A percentile compares a stretch with the other conserved stretches of the same genome.
phyloP scores from a whole-genome alignment of 2,797 vertebrate genomes.

The Yasuhikotakia modesta region DNA sequence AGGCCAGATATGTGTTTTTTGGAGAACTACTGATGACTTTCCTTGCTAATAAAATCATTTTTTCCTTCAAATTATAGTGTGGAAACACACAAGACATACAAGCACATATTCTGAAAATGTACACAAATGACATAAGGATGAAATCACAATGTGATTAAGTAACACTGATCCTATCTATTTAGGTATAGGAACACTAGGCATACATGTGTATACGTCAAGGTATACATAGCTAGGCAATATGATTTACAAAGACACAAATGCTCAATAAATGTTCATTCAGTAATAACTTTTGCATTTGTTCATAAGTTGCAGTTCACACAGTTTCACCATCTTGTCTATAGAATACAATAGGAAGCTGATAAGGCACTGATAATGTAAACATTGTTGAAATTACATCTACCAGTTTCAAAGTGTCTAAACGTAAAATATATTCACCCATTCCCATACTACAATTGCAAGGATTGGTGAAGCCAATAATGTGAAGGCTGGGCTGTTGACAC shows the following conservation, averaged over 20 bases:
- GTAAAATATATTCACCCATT: slow-evolving; percentile 10
- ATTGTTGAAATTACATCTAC: not conserved
- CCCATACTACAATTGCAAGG: slow-evolving; percentile 8
- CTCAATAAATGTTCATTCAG: too few species aligned
- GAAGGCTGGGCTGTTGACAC: slow-evolving; percentile 54
- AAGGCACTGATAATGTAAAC: not conserved
- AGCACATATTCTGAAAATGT: slow-evolving; percentile 4
- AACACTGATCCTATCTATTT: too few species aligned
- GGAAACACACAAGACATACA: not conserved
- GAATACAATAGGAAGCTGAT: not conserved
- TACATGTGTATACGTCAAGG: too few species aligned
- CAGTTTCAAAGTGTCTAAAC: not conserved
- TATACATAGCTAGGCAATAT: too few species aligned
- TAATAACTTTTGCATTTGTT: too few species aligned
- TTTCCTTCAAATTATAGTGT: slow-evolving; percentile 25
- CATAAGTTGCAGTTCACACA: too few species aligned
- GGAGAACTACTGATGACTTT: slow-evolving; percentile 16
- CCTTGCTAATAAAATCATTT: slow-evolving; percentile 17
- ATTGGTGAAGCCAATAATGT: slow-evolving; percentile 31
- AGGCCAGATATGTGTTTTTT: slow-evolving; percentile 4
- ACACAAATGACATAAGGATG: slow-evolving; percentile 1
- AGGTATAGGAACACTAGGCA: too few species aligned
- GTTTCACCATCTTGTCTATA: too few species aligned
- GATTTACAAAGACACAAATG: too few species aligned
- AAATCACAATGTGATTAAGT: too few species aligned